Evolutionary conservation across 2,113 vertebrate genomes (phyloP).

Genomic region (Egretta garzetta): DNA sequence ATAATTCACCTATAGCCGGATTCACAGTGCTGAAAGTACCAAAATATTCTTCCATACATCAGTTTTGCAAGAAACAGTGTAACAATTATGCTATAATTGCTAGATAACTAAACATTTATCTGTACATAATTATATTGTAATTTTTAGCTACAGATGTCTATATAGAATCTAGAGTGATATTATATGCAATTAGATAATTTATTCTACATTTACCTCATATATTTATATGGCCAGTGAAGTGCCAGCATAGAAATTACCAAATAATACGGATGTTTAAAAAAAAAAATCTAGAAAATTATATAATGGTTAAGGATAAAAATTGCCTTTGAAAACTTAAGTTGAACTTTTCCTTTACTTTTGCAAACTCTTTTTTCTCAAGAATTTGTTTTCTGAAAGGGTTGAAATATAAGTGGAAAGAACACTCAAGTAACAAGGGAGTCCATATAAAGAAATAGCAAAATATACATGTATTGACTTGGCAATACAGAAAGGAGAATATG

Average conservation of each 20-base stretch:
- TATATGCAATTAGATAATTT: conserved; percentile 43
- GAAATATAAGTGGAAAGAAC: not conserved
- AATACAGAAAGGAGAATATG: not conserved
- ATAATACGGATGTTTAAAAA: not conserved
- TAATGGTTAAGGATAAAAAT: not conserved
- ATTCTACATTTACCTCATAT: not conserved
- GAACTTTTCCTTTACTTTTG: not conserved
- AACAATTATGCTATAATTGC: conserved; percentile 43
- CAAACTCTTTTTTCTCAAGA: not conserved
- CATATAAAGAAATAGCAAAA: not conserved
- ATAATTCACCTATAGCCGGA: conserved; percentile 10
- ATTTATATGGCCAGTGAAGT: conserved; percentile 27
- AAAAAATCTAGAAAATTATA: not conserved
- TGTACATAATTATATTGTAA: conserved; percentile 40
- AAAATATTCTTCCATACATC: conserved; percentile 14
- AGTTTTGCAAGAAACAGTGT: not conserved
- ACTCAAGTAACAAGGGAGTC: not conserved
- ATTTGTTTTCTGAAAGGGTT: not conserved
- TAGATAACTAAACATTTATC: conserved; percentile 52
- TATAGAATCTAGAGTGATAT: not conserved
- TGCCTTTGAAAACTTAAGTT: not conserved
- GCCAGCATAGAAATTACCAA: not conserved
- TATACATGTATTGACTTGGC: not conserved
- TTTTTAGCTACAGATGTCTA: conserved; percentile 56
- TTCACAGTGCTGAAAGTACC: not conserved